These are phyloP conservation scores for Lampris incognitus DNA, from an alignment of 2,113 vertebrate species.

Conservation along the genomic window DNA sequence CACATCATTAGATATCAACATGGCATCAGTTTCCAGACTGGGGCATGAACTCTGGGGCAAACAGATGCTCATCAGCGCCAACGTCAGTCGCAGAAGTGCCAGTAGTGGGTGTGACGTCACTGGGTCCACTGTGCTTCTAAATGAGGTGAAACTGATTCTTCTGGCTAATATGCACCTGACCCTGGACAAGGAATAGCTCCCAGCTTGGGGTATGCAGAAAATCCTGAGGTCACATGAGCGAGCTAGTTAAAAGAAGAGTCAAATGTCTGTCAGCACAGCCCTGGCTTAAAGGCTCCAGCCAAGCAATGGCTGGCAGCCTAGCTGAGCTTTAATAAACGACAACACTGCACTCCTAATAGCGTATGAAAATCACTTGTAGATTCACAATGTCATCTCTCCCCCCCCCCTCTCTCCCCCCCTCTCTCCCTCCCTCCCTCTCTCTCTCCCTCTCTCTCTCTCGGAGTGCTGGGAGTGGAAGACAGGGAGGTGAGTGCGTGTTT, in stretches of 20 bases:
- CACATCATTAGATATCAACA: constrained; percentile 85
- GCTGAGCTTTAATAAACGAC: constrained; percentile 58
- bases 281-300: constrained; percentile 30
- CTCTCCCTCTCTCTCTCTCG: not conserved
- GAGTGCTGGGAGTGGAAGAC: not conserved
- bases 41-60: constrained; percentile 69
- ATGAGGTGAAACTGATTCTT: constrained; percentile 56
- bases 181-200: constrained; percentile 41
- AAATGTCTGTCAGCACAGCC: constrained; percentile 62
- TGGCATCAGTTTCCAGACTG: constrained; percentile 71
- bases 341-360: constrained; percentile 43
- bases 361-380: constrained; percentile 53
- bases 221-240: constrained; percentile 58
- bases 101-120: constrained; percentile 47
- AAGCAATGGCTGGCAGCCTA: constrained; percentile 33
- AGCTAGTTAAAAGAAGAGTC: constrained; percentile 56
- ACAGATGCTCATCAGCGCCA: constrained; percentile 68
- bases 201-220: constrained; percentile 25
- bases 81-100: constrained; percentile 41
- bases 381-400: constrained; percentile 40
- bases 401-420: constrained; percentile 7
- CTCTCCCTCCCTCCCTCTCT: constrained; percentile 31
- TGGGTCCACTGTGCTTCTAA: constrained; percentile 45
- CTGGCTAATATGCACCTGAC: constrained; percentile 56
- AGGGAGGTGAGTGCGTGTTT: too few species aligned